Percentiles rank a stretch among this genome's conserved stretches.
phyloP scores from a whole-genome alignment of 1,140 invertebrate species.

The Drosophila baimaii region DNA sequence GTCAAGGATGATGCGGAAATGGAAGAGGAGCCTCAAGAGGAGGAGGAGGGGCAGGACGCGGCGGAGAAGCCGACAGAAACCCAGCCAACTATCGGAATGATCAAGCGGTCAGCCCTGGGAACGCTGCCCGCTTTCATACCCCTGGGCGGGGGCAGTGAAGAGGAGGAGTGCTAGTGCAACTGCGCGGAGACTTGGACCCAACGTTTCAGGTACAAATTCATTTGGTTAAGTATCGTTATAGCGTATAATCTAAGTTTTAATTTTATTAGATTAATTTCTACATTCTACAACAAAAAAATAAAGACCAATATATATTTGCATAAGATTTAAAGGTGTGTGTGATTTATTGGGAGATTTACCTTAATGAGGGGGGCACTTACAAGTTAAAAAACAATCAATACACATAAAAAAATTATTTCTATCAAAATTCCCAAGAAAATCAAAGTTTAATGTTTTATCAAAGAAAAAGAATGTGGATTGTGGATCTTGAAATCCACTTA shows the following conservation, averaged over 20 bases:
- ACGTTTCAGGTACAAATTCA: conserved; percentile 77
- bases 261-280: conserved; percentile 44
- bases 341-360: not conserved
- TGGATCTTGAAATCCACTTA: too few species aligned
- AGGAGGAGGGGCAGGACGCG: not conserved
- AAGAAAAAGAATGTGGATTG: too few species aligned
- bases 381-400: too few species aligned
- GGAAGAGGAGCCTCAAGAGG: conserved; percentile 4
- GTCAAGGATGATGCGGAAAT: conserved; percentile 4
- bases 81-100: not conserved
- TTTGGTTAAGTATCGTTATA: conserved; percentile 46
- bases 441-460: too few species aligned
- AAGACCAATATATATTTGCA: conserved; percentile 40
- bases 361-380: too few species aligned
- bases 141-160: conserved; percentile 64
- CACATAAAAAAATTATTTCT: too few species aligned
- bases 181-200: conserved; percentile 49
- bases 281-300: conserved; percentile 51
- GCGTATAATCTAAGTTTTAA: conserved; percentile 52
- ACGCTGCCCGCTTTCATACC: conserved; percentile 83
- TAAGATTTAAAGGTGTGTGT: not conserved
- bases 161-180: conserved; percentile 39
- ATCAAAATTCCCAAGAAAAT: too few species aligned
- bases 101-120: conserved; percentile 70
- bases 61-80: conserved; percentile 8